These are phyloP conservation scores for Nylanderia fulva DNA, from an alignment of 1,140 invertebrate species.

Conservation along the genomic window DNA sequence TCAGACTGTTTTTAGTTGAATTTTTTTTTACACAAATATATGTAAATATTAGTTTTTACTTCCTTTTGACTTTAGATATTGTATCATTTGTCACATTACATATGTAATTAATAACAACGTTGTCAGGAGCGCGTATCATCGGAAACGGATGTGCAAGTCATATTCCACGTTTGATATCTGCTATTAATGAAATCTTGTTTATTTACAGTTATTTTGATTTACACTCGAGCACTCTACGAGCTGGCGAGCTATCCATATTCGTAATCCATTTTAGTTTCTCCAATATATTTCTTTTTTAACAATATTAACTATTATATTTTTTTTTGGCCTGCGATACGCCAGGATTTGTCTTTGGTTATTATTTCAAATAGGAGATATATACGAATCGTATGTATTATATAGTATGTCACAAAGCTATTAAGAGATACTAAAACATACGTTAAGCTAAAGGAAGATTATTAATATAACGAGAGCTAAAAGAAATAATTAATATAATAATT, in stretches of 20 bases:
- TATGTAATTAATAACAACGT: not conserved
- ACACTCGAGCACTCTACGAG: conserved; percentile 16
- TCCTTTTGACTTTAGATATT: not conserved
- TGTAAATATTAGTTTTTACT: not conserved
- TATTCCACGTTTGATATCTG: not conserved
- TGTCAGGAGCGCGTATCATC: not conserved
- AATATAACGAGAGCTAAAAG: no score
- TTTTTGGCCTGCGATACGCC: conserved; percentile 7
- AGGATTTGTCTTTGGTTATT: conserved; percentile 55
- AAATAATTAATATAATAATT: no score
- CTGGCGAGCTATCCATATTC: conserved; percentile 20
- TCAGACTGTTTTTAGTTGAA: not conserved
- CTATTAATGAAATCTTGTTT: conserved; percentile 48
- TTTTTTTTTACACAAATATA: no score
- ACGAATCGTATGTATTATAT: not conserved
- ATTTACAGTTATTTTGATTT: conserved; percentile 67
- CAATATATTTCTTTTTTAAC: not conserved
- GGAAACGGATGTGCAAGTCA: not conserved
- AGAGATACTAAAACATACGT: not conserved
- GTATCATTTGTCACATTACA: not conserved
- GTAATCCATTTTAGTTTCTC: conserved; percentile 14
- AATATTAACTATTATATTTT: conserved; percentile 25
- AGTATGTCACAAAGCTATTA: conserved; percentile 11
- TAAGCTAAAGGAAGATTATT: not conserved
- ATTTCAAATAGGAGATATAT: conserved; percentile 10